Conservation (phyloP, 2,113 vertebrate species). For the Pelusios castaneus region DNA sequence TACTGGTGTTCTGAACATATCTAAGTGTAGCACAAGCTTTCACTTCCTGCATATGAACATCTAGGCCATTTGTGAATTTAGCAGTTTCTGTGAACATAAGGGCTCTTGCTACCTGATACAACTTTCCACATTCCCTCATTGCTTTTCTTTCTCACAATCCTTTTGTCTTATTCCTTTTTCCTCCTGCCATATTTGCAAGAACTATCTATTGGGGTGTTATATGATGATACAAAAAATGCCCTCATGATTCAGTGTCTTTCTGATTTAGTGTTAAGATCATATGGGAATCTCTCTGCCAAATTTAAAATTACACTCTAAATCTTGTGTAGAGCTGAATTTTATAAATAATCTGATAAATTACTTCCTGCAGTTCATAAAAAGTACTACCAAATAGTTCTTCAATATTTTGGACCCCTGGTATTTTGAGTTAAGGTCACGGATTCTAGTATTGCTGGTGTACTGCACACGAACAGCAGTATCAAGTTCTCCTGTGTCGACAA, state of each 20-base stretch:
- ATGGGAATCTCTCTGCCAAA: background rate
- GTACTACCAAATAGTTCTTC: background rate
- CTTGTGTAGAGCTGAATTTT: background rate
- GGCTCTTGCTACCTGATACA: background rate
- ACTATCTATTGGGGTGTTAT: background rate
- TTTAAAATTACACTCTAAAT: background rate
- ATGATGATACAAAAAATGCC: background rate
- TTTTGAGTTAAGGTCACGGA: background rate
- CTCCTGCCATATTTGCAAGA: background rate
- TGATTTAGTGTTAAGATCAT: background rate
- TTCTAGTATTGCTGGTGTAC: background rate
- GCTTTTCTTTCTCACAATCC: background rate
- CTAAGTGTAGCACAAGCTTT: background rate
- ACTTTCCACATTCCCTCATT: background rate
- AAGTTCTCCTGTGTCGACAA: background rate
- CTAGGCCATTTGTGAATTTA: background rate
- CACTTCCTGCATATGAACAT: background rate
- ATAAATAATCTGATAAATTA: background rate
- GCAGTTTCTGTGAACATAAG: background rate
- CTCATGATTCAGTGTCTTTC: background rate
- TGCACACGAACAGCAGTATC: background rate
- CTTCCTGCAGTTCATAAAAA: background rate
- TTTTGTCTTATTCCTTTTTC: background rate
- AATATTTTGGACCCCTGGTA: background rate
- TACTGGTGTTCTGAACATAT: background rate